Conservation (phyloP, 2,888 invertebrate species). For the Mythimna impura region DNA sequence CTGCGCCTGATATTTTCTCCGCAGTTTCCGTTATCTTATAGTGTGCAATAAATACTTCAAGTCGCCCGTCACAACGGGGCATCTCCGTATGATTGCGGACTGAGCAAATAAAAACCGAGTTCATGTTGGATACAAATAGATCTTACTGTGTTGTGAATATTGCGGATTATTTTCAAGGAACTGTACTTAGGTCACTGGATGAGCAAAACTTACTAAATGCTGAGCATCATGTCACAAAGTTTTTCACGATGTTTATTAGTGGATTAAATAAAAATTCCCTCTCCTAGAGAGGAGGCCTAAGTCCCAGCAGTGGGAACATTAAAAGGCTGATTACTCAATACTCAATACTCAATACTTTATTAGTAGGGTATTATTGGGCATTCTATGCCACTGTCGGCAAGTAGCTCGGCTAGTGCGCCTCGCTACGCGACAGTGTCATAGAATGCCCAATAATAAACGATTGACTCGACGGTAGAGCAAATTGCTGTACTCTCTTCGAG, state of each 20-base stretch:
- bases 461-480: no score
- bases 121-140: slow-evolving; percentile 51
- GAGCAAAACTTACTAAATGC: no score
- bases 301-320: no score
- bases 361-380: no score
- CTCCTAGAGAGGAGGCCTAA: no score
- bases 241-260: not conserved
- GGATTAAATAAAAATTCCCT: not conserved
- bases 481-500: no score
- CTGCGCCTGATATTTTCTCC: slow-evolving; percentile 74
- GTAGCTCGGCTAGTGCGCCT: no score
- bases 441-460: no score
- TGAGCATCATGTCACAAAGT: not conserved
- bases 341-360: no score
- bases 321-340: no score
- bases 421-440: no score
- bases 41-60: slow-evolving; percentile 79
- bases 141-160: slow-evolving; percentile 33
- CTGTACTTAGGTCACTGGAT: not conserved
- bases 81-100: slow-evolving; percentile 60
- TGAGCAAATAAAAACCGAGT: slow-evolving; percentile 57
- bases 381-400: no score
- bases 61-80: slow-evolving; percentile 60
- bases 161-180: slow-evolving; percentile 17
- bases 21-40: slow-evolving; percentile 74